A percentile compares a stretch with the other conserved stretches of the same genome.
Conservation (phyloP, 1,140 invertebrate species). For the Drosophila sechellia region DNA sequence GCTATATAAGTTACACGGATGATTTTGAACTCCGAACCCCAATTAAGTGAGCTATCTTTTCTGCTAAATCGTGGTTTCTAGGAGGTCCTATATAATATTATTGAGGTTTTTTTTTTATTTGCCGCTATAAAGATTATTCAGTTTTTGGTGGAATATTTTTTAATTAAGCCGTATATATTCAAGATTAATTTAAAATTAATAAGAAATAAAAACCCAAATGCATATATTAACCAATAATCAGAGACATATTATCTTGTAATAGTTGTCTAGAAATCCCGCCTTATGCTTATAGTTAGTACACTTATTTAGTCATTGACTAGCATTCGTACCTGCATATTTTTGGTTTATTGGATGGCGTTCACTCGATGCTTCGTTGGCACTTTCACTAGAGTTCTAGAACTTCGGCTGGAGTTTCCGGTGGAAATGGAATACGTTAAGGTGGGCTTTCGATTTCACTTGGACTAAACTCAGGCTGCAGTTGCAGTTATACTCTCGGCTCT, state of each 20-base stretch:
- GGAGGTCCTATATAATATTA: neutral
- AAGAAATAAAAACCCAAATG: neutral
- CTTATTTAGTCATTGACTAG: neutral
- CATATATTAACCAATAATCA: neutral
- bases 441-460: slow-evolving; percentile 13
- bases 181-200: too few species aligned
- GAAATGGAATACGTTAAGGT: neutral
- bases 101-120: neutral
- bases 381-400: slow-evolving; percentile 47
- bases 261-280: neutral
- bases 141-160: neutral
- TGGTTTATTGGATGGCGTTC: slow-evolving; percentile 12
- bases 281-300: neutral
- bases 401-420: slow-evolving; percentile 10
- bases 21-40: neutral
- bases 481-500: neutral
- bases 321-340: slow-evolving; percentile 47
- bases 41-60: neutral
- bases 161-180: too few species aligned
- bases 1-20: slow-evolving; percentile 6
- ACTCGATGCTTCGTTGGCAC: slow-evolving; percentile 24
- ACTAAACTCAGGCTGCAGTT: neutral
- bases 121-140: neutral
- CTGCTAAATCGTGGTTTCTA: neutral
- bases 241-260: neutral